A percentile compares a stretch with the other conserved stretches of the same genome.
phyloP scores from a whole-genome alignment of 1,140 invertebrate species.

The Antheraea pernyi region DNA sequence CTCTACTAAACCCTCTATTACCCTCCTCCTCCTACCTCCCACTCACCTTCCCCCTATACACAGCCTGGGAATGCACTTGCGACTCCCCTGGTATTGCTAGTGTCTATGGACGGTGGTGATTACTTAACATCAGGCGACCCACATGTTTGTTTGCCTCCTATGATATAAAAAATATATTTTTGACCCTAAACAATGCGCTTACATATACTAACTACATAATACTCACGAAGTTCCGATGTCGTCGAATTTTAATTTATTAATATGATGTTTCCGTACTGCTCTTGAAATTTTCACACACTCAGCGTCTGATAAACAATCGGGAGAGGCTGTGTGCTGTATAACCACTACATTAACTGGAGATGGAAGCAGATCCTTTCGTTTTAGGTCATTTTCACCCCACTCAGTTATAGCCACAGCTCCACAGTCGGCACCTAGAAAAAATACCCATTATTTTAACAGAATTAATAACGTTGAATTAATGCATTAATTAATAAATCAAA shows the following conservation, averaged over 20 bases:
- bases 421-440: conserved; percentile 26
- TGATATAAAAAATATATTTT: too few species aligned
- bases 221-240: conserved; percentile 84
- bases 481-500: too few species aligned
- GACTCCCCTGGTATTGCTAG: too few species aligned
- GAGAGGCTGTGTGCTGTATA: conserved; percentile 85
- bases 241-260: conserved; percentile 75
- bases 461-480: too few species aligned
- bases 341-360: conserved; percentile 56
- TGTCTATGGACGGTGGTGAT: too few species aligned
- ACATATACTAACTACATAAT: background rate
- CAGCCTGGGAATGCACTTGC: too few species aligned
- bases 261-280: conserved; percentile 81
- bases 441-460: background rate
- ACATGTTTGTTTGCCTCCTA: too few species aligned
- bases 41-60: too few species aligned
- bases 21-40: too few species aligned
- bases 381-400: conserved; percentile 30
- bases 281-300: conserved; percentile 74
- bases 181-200: too few species aligned
- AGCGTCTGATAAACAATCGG: conserved; percentile 75
- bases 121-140: too few species aligned
- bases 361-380: conserved; percentile 21
- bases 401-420: conserved; percentile 29
- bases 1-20: too few species aligned